Evolutionary conservation across 1,140 invertebrate species (phyloP).

Genomic region (Bombus ignitus): DNA sequence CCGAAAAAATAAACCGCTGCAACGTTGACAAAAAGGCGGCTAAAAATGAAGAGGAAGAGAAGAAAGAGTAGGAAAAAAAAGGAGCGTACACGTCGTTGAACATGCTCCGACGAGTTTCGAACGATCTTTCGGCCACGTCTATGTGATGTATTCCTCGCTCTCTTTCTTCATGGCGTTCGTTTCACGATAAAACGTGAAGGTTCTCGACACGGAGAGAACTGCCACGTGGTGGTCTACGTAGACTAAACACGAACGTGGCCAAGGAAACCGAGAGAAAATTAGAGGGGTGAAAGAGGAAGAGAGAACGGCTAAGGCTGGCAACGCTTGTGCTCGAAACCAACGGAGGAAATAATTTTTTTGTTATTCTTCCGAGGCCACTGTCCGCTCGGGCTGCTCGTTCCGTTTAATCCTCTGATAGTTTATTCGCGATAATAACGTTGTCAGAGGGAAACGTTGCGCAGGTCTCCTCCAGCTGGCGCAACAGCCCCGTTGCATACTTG

Average conservation of each 20-base stretch:
- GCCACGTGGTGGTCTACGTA: slow-evolving; percentile 43
- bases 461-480: not conserved
- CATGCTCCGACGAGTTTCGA: not conserved
- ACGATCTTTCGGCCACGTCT: slow-evolving; percentile 10
- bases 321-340: not conserved
- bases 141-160: no score
- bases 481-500: not conserved
- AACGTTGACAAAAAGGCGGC: not conserved
- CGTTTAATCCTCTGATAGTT: slow-evolving; percentile 9
- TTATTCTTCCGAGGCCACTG: not conserved
- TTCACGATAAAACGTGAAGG: slow-evolving; percentile 4
- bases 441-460: slow-evolving; percentile 1
- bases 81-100: slow-evolving; percentile 13
- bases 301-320: not conserved
- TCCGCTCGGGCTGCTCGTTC: not conserved
- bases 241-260: slow-evolving; percentile 43
- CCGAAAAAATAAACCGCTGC: slow-evolving; percentile 5
- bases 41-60: not conserved
- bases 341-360: slow-evolving; percentile 1
- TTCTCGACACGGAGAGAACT: not conserved
- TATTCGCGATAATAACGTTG: slow-evolving; percentile 11
- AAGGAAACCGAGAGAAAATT: slow-evolving; percentile 27
- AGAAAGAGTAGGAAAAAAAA: not conserved
- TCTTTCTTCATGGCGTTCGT: not conserved
- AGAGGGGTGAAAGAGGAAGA: no score